Conservation (phyloP, 1,140 invertebrate genomes). For the Drosophila miranda region DNA sequence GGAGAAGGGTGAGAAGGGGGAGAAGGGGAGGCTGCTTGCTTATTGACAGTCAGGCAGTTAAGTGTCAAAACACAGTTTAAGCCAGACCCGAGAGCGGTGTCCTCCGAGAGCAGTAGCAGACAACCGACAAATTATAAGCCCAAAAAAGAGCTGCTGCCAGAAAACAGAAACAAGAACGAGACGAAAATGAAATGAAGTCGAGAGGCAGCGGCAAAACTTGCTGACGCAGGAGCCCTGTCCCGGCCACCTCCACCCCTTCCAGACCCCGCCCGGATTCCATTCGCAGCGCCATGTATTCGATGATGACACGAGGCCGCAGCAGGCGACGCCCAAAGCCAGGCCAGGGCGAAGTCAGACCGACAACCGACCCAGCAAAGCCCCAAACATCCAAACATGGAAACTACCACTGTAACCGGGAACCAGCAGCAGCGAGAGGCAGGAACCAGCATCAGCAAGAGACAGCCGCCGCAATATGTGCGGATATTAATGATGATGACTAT, state of each 20-base stretch:
- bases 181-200: conserved; percentile 30
- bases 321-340: conserved; percentile 43
- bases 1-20: not conserved
- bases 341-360: not conserved
- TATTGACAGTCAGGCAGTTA: conserved; percentile 68
- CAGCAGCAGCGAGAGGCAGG: conserved; percentile 10
- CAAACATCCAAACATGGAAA: conserved; percentile 14
- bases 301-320: conserved; percentile 48
- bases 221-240: conserved; percentile 23
- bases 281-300: conserved; percentile 14
- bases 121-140: conserved; percentile 53
- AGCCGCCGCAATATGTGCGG: conserved; percentile 36
- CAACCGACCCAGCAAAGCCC: no score
- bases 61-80: conserved; percentile 69
- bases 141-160: conserved; percentile 29
- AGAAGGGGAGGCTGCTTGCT: conserved; percentile 13
- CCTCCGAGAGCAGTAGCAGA: conserved; percentile 1
- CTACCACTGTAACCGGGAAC: no score
- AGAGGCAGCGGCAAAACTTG: conserved; percentile 20
- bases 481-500: conserved; percentile 53
- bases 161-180: conserved; percentile 6
- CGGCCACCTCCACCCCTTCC: not conserved
- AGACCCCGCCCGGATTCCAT: not conserved
- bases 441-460: conserved; percentile 8
- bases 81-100: conserved; percentile 14